Conservation (phyloP, 1,140 invertebrate genomes). For the Zaprionus camerounensis region DNA sequence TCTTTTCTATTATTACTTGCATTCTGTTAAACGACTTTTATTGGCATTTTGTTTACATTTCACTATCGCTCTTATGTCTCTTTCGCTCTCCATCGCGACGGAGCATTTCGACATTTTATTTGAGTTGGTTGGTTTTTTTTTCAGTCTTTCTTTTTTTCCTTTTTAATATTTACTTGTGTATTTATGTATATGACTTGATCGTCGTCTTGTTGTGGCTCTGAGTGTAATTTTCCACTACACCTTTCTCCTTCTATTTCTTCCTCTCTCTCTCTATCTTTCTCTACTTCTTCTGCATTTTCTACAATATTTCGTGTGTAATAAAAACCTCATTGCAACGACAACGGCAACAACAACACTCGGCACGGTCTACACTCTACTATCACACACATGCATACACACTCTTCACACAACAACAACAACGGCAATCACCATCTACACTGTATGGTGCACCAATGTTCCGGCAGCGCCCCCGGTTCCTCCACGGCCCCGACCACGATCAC, state of each 20-base stretch:
- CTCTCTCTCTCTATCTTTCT: conserved; percentile 27
- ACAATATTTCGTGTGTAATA: conserved; percentile 57
- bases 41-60: conserved; percentile 64
- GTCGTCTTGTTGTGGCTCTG: conserved; percentile 51
- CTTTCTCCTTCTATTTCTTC: conserved; percentile 57
- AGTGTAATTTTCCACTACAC: conserved; percentile 77
- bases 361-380: conserved; percentile 16
- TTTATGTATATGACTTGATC: conserved; percentile 59
- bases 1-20: conserved; percentile 63
- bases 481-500: conserved; percentile 56
- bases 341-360: conserved; percentile 42
- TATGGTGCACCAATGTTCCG: conserved; percentile 40
- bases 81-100: conserved; percentile 5
- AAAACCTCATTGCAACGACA: conserved; percentile 50
- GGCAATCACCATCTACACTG: conserved; percentile 35
- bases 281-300: conserved; percentile 29
- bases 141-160: conserved; percentile 26
- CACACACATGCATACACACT: conserved; percentile 9
- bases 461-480: conserved; percentile 46
- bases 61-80: conserved; percentile 43
- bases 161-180: not conserved
- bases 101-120: conserved; percentile 28
- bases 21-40: conserved; percentile 59
- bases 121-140: conserved; percentile 26
- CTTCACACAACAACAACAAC: conserved; percentile 33